Evolutionary conservation across 2,888 invertebrate species (phyloP), one percentile per base, ranked within the genome.

Genomic region (Drosophila trichaetosa): DNA sequence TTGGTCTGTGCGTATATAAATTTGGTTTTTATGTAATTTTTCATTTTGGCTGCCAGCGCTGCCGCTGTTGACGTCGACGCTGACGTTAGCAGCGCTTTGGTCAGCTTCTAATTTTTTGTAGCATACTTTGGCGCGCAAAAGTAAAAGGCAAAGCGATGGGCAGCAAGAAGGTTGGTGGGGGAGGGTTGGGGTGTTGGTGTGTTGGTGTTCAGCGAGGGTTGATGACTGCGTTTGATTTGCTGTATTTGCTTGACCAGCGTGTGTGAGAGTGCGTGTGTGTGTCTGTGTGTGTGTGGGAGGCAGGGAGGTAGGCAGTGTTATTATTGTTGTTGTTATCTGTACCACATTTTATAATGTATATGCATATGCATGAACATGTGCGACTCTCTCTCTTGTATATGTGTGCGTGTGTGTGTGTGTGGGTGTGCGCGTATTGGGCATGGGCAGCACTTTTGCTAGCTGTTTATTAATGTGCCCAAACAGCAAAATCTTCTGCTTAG

Each of bases 21-120:
- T 89, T 89, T 84, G 87, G 70, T 87, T 89, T 89, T 84, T 87
- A 89, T 89, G 87, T 84, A 87, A 84, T 84, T 89, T 84, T 87
- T 89, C 90, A 84, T 84, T 87, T 84, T 69, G 83, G 73, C 73
- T 64, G 76, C 56, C 51, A 63, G 48, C 46, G 79, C 48, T 24
- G 56, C 6, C 40, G 27, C 63, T 58, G 74, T 36, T 42, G 64
- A 49, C 73, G 69, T 24, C 31, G 75, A 65, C 76, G 64, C 36
- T 40, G 67, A 71, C 34, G 61, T 58, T 29, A 38, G 56, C 51
- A 40, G 60, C 52, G 68, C 49, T 67, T 60, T 80, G 78, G 84
- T 78, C 88, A 76, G 58, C 62, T 67, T 66, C 69, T 67, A 58
- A 68, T 70, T 71, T 77, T 58, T 69, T 77, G 66, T 75, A 74